Base-by-base conservation (phyloP, 2,113 vertebrate genomes). In the Micronycteris hirsuta region DNA sequence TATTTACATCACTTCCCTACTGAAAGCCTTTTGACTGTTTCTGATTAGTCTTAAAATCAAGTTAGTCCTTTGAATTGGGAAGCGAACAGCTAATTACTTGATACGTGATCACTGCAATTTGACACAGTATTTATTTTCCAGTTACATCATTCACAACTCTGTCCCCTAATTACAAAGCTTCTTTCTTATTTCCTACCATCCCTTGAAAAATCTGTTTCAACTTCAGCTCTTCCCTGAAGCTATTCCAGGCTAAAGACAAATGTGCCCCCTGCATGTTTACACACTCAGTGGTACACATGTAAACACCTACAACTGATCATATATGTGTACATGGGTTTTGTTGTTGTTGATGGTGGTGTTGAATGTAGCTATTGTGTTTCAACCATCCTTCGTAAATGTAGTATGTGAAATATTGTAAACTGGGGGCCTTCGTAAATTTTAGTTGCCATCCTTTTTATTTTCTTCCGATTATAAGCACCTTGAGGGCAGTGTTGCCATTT, bases 391-490 rank as follows among this genome's bases (percentile, higher is more conserved):
- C 76, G 49, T 41, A 94, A 88, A 49, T 0, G 4, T 5, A 41
- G 4, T 5, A 41, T 1, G 16, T 45, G 54, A 86, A 74, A 22
- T 63, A 41, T 3, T 80, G 14, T 68, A 88, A 93, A 67, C 26
- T 43, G 65, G 63, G 93, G 43, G 41, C 17, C 65, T 85, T 63
- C 6, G 24, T 61, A 90, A 85, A 36, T 61, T 76, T 90, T 26
- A 90, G 65, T 49, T 71, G 74, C 56, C 77, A 41, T 80, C 65
- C 56, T 89, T 43, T 88, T 93, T 86, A 92, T 92, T 97, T 95
- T 73, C 93, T 85, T 90, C 67, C 63, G 96, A 96, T 96, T 87
- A 92, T 95, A 95, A 96, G 92, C 83, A 96, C 83, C 93, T 85
- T 91, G 92, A 98, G 93, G 96, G 96, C 89, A 95, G 74, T 86